Conservation (phyloP, 2,888 invertebrate species). For the Mylabris sibirica region DNA sequence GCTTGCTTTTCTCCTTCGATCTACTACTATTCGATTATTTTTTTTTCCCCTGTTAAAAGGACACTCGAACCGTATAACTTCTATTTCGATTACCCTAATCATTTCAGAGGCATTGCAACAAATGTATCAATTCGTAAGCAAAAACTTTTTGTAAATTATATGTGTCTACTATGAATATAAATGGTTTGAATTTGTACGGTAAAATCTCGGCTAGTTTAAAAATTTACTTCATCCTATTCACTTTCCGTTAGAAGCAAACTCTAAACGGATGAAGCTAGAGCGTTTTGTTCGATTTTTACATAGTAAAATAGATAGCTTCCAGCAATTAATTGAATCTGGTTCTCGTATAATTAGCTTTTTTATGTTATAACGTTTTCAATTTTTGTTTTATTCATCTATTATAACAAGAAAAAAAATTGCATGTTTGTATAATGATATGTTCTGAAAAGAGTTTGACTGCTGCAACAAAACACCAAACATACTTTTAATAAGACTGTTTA, state of each 20-base stretch:
- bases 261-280: neutral
- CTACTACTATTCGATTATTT: neutral
- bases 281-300: neutral
- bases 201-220: neutral
- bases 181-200: slow-evolving; percentile 1
- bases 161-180: slow-evolving; percentile 35
- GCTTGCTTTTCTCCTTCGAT: neutral
- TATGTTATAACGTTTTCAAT: neutral
- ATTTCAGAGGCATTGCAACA: slow-evolving; percentile 25
- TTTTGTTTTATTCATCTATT: neutral
- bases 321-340: slow-evolving; percentile 6
- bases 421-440: slow-evolving; percentile 13
- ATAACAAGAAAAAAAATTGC: neutral
- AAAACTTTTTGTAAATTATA: slow-evolving; percentile 33
- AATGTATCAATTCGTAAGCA: slow-evolving; percentile 31
- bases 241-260: neutral
- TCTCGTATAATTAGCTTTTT: slow-evolving; percentile 10
- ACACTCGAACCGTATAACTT: slow-evolving; percentile 17
- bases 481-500: slow-evolving; percentile 14
- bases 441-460: neutral
- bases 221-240: neutral
- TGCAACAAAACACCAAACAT: slow-evolving; percentile 7
- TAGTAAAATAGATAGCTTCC: neutral
- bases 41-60: neutral
- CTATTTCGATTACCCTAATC: slow-evolving; percentile 8